Percentiles rank a stretch among this genome's conserved stretches.
Evolutionary conservation across 2,113 vertebrate species (phyloP).

Genomic region (Gallinago jamesoni): DNA sequence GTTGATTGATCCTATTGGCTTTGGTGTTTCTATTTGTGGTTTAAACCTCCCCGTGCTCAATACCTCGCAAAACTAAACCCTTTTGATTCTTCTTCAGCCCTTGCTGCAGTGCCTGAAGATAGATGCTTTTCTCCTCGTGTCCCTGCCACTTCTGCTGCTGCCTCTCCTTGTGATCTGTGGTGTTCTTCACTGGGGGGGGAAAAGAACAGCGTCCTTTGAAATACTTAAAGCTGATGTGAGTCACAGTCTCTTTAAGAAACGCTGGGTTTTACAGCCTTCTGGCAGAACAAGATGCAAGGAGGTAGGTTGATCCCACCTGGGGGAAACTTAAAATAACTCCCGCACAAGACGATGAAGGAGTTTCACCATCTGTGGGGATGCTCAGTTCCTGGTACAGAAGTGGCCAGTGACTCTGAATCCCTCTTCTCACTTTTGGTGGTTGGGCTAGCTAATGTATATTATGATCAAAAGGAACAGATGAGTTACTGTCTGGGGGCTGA

Average conservation of each 20-base stretch:
- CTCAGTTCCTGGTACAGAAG: not conserved
- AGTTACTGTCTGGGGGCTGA: not conserved
- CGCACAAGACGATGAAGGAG: not conserved
- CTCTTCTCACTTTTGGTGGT: not conserved
- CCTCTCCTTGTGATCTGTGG: rapidly evolving
- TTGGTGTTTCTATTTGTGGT: not conserved
- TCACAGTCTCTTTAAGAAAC: not conserved
- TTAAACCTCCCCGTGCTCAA: rapidly evolving
- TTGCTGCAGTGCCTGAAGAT: not conserved
- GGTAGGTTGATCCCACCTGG: not conserved
- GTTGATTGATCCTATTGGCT: rapidly evolving
- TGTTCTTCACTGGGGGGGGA: not conserved
- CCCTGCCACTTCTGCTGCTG: not conserved
- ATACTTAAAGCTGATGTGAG: not conserved
- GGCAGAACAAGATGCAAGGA: not conserved
- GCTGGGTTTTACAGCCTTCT: not conserved
- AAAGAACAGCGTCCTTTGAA: not conserved
- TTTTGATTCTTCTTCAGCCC: not conserved
- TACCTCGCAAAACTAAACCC: not conserved
- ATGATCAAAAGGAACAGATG: not conserved
- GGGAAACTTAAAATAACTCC: not conserved
- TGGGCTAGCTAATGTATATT: not conserved
- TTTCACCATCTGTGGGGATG: not conserved
- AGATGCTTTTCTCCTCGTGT: not conserved
- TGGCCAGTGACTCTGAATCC: not conserved